A percentile compares a stretch with the other conserved stretches of the same genome.
Evolutionary conservation across 30 jellyfish, hydroid and myxozoan genomes (phyloP).

Genomic region (Aurelia sp.): DNA sequence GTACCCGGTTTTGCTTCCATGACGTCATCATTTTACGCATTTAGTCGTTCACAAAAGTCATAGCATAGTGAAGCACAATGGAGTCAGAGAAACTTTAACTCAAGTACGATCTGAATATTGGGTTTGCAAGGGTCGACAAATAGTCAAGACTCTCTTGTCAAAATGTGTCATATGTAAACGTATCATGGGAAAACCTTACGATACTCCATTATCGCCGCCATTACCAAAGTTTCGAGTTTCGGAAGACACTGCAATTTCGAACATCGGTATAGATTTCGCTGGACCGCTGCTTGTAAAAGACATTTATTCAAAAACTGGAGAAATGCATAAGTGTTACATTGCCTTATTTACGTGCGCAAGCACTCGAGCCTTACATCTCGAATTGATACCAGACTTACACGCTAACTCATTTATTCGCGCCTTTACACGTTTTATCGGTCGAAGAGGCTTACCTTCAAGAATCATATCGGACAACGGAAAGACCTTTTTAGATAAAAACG

Average conservation of each 20-base stretch:
- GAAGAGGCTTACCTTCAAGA: conserved; percentile 58
- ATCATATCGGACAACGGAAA: conserved; percentile 59
- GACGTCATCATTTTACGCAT: conserved; percentile 11
- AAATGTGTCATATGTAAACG: conserved; percentile 15
- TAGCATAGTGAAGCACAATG: conserved; percentile 24
- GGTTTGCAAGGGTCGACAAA: conserved; percentile 20
- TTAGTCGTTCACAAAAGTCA: conserved; percentile 10
- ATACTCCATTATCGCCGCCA: conserved; percentile 21
- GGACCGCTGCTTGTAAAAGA: conserved; percentile 36
- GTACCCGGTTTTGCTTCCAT: conserved; percentile 34
- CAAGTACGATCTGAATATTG: conserved; percentile 28
- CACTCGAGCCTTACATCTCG: conserved; percentile 69
- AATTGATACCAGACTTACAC: conserved; percentile 57
- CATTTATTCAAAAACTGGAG: conserved; percentile 10
- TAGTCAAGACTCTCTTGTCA: background rate
- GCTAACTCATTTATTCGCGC: conserved; percentile 29
- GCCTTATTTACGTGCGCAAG: background rate
- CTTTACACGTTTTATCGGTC: conserved; percentile 39
- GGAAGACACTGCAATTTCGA: conserved; percentile 27
- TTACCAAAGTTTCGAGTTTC: conserved; percentile 28
- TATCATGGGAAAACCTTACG: conserved; percentile 25
- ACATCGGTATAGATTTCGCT: conserved; percentile 44
- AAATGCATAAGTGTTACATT: conserved; percentile 9
- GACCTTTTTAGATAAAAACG: conserved; percentile 15
- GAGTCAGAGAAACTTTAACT: conserved; percentile 18